A percentile compares a stretch with the other conserved stretches of the same genome.
Conservation (phyloP, 1,140 invertebrate species). For the Zophobas morio region DNA sequence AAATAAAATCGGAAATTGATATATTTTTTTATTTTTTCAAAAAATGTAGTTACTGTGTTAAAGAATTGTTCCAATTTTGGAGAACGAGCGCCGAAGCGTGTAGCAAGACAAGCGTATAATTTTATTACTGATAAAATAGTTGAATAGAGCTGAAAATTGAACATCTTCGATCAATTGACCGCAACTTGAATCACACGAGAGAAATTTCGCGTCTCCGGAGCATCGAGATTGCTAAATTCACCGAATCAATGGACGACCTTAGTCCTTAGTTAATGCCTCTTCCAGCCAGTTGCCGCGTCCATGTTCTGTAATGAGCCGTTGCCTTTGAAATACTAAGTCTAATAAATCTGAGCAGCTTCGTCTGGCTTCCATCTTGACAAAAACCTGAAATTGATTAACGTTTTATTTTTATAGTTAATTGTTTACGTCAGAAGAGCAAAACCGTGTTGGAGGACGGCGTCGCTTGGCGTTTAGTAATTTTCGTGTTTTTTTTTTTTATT, state of each 20-base stretch:
- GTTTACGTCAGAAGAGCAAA: neutral
- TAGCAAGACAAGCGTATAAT: too few species aligned
- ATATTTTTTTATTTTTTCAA: too few species aligned
- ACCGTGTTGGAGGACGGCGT: too few species aligned
- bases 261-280: constrained; percentile 41
- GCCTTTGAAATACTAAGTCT: constrained; percentile 40
- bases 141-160: too few species aligned
- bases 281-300: constrained; percentile 38
- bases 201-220: too few species aligned
- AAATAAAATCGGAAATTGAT: too few species aligned
- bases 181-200: too few species aligned
- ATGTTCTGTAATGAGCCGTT: constrained; percentile 23
- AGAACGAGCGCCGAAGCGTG: too few species aligned
- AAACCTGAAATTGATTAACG: neutral
- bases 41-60: too few species aligned
- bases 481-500: neutral
- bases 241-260: constrained; percentile 18
- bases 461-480: neutral
- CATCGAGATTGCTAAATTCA: neutral
- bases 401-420: constrained; percentile 11
- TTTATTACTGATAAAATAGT: too few species aligned
- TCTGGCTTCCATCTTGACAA: neutral
- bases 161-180: too few species aligned
- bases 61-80: too few species aligned
- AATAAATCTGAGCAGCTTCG: neutral